phyloP scores from a whole-genome alignment of 1,140 invertebrate genomes.

The Panulirus ornatus region DNA sequence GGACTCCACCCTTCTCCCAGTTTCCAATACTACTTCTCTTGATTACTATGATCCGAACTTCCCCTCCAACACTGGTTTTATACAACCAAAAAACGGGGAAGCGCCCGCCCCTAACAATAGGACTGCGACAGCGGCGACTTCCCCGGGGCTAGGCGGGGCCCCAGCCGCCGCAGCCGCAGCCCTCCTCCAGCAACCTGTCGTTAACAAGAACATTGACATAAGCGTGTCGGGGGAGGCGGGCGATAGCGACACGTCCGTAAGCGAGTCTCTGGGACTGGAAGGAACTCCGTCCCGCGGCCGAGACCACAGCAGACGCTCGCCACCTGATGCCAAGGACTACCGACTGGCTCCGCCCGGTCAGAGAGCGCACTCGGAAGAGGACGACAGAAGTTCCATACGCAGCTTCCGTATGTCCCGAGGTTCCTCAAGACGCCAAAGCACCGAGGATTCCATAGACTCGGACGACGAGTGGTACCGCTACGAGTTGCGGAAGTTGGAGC shows the following conservation, averaged over 20 bases:
- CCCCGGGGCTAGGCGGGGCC: slow-evolving; percentile 21
- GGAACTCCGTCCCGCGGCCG: slow-evolving; percentile 57
- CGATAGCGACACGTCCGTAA: slow-evolving; percentile 74
- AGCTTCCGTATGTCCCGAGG: slow-evolving; percentile 90
- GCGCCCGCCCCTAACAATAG: slow-evolving; percentile 74
- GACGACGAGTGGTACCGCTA: slow-evolving; percentile 96
- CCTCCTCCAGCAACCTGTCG: slow-evolving; percentile 49
- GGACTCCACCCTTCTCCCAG: slow-evolving; percentile 39
- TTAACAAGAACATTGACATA: slow-evolving; percentile 74
- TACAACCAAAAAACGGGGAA: slow-evolving; percentile 74
- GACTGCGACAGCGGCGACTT: slow-evolving; percentile 30
- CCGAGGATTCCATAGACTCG: slow-evolving; percentile 94
- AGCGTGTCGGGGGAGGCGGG: slow-evolving; percentile 75
- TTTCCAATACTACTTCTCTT: slow-evolving; percentile 33
- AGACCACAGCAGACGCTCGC: slow-evolving; percentile 68
- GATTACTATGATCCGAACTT: slow-evolving; percentile 69
- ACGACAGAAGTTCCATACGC: slow-evolving; percentile 90
- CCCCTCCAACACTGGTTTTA: slow-evolving; percentile 49
- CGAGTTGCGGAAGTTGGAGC: slow-evolving; percentile 90
- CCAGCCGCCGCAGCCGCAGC: slow-evolving; percentile 52
- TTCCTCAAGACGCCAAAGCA: slow-evolving; percentile 92
- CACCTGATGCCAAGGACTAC: slow-evolving; percentile 70
- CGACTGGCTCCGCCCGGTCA: slow-evolving; percentile 86
- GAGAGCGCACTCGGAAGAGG: slow-evolving; percentile 82
- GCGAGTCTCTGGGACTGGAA: slow-evolving; percentile 67